phyloP scores from a whole-genome alignment of 1,140 invertebrate genomes.

The Gryon sp. region DNA sequence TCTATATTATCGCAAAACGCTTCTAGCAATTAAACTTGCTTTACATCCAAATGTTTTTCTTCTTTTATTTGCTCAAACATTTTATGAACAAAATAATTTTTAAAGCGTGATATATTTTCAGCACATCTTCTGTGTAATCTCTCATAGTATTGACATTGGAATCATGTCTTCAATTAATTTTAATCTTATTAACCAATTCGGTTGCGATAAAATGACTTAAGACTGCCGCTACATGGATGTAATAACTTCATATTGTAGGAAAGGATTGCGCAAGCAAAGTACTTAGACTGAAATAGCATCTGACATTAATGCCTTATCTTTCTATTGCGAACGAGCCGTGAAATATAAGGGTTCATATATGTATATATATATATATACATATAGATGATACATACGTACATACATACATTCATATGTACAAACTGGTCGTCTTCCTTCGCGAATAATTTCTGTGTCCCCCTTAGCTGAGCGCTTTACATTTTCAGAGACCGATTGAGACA shows the following conservation, averaged over 20 bases:
- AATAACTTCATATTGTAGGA: constrained; percentile 25
- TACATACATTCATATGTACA: constrained; percentile 35
- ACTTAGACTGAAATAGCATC: constrained; percentile 68
- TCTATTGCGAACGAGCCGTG: constrained; percentile 58
- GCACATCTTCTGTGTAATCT: no score
- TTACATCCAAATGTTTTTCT: neutral
- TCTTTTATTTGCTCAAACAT: constrained; percentile 3
- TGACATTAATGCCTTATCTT: constrained; percentile 73
- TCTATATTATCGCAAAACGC: constrained; percentile 24
- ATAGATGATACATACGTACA: no score
- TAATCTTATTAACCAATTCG: constrained; percentile 26
- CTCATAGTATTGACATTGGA: no score
- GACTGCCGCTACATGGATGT: neutral
- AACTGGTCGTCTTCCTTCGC: constrained; percentile 34
- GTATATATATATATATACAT: constrained; percentile 26
- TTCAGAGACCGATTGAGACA: constrained; percentile 34
- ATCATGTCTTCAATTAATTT: constrained; percentile 24
- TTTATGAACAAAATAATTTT: no score
- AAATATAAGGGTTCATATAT: constrained; percentile 58
- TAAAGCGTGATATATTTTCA: no score
- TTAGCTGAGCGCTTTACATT: constrained; percentile 41
- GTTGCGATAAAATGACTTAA: neutral
- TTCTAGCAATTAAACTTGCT: constrained; percentile 16
- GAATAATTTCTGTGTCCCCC: constrained; percentile 23
- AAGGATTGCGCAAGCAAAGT: constrained; percentile 16